These are phyloP conservation scores for Bubo bubo DNA, from an alignment of 2,113 vertebrate genomes.

Conservation along the genomic window DNA sequence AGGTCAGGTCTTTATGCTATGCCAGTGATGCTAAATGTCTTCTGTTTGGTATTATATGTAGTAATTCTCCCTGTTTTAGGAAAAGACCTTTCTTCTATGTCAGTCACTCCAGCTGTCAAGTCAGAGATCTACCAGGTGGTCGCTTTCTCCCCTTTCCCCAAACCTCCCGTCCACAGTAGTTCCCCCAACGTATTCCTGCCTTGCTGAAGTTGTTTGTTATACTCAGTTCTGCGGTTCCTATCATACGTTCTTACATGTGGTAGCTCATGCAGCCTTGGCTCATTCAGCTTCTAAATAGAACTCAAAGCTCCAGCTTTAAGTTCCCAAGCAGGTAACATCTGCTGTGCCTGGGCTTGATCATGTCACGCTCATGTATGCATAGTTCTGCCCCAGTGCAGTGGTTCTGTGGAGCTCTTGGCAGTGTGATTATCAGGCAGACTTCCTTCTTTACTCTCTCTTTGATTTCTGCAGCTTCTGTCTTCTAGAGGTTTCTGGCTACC, in stretches of 20 bases:
- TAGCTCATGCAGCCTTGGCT: background rate
- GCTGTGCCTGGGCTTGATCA: background rate
- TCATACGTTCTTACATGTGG: background rate
- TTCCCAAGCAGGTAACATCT: background rate
- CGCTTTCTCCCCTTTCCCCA: background rate
- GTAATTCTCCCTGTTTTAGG: background rate
- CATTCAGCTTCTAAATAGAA: background rate
- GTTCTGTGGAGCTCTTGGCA: background rate
- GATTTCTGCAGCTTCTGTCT: background rate
- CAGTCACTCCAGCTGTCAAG: background rate
- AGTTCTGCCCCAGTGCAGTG: background rate
- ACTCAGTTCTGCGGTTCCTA: rapidly evolving
- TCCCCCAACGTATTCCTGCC: background rate
- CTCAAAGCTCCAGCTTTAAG: background rate
- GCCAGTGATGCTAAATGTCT: background rate
- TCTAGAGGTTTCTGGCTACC: background rate
- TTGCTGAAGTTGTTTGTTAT: background rate
- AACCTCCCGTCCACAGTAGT: background rate
- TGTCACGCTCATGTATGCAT: rapidly evolving
- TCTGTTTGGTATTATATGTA: background rate
- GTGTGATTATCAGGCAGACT: background rate
- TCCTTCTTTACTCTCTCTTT: background rate
- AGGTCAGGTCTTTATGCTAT: background rate
- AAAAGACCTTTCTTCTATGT: background rate
- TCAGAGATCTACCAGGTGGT: background rate